Evolutionary conservation across 2,113 vertebrate species (phyloP), one percentile per base, ranked within the genome.

Genomic region (Calonectris borealis): DNA sequence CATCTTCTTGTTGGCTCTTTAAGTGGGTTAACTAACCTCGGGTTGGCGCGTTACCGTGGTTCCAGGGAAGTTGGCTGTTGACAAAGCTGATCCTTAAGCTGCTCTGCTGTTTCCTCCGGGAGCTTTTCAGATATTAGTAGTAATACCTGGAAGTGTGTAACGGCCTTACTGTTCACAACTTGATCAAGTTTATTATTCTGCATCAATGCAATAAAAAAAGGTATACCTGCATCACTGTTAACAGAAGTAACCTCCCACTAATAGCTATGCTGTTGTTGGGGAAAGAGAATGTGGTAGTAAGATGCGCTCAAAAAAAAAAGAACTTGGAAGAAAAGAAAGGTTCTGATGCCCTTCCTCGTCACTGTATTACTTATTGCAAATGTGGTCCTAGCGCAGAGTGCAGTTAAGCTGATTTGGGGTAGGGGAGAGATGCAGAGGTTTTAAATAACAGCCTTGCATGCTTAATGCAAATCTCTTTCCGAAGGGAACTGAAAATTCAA

Each of bases 401-500:
- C 34, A 11, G 15, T 54, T 57, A 57, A 38, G 57, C 18, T 55
- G 17, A 13, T 36, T 19, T 24, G 10, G 8, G 8, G 12, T 26
- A 61, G n/a, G 58, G 46, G 19, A 42, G 55, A 60, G 18, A n/a
- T 48, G 14, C 16, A 60, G 52, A 65, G 8, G 9, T 71, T 82
- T 69, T 44, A 61, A 62, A 14, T 58, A 32, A 26, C 64, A 57
- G 2, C 24, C 5, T 57, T 44, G 32, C 2, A 0, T 69, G 10
- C 32, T 87, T 68, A 55, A 25, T 46, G n/a, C 52, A 31, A 13
- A 22, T 69, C 25, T 6, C 7, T 58, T 82, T 52, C 73, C 2
- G 10, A 57, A 85, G 27, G 86, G 94, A 95, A 95, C 85, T 83
- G 90, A 95, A 88, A 93, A 90, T 24, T 44, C 65, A 76, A 86